Percentiles rank a stretch among this genome's conserved stretches.
Conservation (phyloP, 2,888 invertebrate genomes). For the Belgica antarctica region DNA sequence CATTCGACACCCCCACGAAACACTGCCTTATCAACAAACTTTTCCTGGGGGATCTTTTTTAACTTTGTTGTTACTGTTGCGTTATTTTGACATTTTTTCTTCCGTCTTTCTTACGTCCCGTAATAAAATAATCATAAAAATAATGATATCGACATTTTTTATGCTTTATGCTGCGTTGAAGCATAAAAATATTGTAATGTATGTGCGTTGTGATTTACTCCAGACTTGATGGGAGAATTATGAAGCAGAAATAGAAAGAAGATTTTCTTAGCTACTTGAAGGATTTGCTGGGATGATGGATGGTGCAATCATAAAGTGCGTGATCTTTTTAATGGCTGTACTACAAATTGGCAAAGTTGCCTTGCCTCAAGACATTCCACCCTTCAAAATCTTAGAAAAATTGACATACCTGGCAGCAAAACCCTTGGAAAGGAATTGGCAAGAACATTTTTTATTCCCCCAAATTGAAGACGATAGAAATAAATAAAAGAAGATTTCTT, state of each 20-base stretch:
- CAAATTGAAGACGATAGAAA: background rate
- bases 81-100: conserved; percentile 41
- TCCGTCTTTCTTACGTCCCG: background rate
- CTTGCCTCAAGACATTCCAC: no score
- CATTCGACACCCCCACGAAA: background rate
- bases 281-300: background rate
- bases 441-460: background rate
- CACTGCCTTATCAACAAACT: background rate
- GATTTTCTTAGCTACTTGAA: conserved; percentile 27
- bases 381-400: no score
- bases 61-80: background rate
- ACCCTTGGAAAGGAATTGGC: background rate
- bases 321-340: no score
- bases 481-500: background rate
- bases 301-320: no score
- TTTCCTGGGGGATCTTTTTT: conserved; percentile 17
- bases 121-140: conserved; percentile 44
- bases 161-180: conserved; percentile 21
- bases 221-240: conserved; percentile 22
- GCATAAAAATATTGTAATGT: conserved; percentile 35
- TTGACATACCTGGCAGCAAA: no score
- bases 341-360: no score
- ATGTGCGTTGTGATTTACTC: conserved; percentile 31
- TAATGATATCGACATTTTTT: conserved; percentile 44
- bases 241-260: background rate